phyloP scores from a whole-genome alignment of 2,888 invertebrate genomes.

The Serrognathus titanus region DNA sequence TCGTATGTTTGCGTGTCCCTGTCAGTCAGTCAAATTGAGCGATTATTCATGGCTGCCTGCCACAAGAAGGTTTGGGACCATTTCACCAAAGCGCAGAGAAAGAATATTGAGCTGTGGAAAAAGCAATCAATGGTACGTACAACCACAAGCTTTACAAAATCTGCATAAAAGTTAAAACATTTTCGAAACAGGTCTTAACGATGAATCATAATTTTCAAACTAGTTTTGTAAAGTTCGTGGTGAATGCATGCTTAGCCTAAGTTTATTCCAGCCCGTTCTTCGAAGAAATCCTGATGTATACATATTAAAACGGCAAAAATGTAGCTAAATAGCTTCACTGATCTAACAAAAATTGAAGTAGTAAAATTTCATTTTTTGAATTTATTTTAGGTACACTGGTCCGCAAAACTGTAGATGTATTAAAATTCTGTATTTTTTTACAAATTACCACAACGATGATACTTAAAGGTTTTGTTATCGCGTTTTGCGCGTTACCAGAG shows the following conservation, averaged over 20 bases:
- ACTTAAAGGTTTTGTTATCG: no score
- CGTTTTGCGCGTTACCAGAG: no score
- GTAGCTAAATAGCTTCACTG: no score
- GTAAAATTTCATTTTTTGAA: no score
- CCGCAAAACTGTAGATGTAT: no score
- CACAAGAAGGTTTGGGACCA: slow-evolving; percentile 99
- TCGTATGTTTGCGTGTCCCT: slow-evolving; percentile 48
- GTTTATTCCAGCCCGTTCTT: slow-evolving; percentile 18
- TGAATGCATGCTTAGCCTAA: slow-evolving; percentile 34
- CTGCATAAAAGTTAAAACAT: neutral
- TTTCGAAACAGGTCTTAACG: no score
- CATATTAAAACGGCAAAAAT: no score
- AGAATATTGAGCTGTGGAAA: slow-evolving; percentile 98
- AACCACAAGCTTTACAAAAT: slow-evolving; percentile 33
- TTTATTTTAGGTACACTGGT: no score
- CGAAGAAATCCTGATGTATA: slow-evolving; percentile 16
- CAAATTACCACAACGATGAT: no score
- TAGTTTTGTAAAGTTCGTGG: slow-evolving; percentile 32
- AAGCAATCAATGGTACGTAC: slow-evolving; percentile 89
- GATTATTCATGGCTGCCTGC: slow-evolving; percentile 91
- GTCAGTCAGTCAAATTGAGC: slow-evolving; percentile 98
- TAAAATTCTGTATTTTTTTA: no score
- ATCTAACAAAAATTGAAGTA: no score
- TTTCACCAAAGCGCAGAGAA: slow-evolving; percentile 98
- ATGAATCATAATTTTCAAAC: no score